These are phyloP conservation scores for Gobiocypris rarus DNA, from an alignment of 2,113 vertebrate species.

Conservation along the genomic window DNA sequence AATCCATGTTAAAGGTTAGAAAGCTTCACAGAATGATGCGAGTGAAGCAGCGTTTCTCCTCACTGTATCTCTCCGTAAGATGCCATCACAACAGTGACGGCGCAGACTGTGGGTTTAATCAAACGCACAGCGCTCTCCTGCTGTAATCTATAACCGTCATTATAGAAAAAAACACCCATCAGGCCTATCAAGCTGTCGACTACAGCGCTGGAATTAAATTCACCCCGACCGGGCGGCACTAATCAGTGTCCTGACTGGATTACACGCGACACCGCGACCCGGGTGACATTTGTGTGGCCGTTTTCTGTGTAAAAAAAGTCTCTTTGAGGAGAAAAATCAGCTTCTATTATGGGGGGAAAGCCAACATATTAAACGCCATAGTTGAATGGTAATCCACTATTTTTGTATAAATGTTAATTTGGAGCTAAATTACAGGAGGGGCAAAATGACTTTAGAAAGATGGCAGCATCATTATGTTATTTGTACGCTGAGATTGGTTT, in stretches of 20 bases:
- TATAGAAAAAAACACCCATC: slow-evolving; percentile 39
- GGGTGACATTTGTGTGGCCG: slow-evolving; percentile 27
- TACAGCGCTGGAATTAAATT: slow-evolving; percentile 50
- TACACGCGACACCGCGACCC: slow-evolving; percentile 37
- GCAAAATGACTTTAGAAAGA: not conserved
- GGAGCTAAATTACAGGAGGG: too few relatives aligned
- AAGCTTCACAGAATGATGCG: not conserved
- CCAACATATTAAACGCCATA: not conserved
- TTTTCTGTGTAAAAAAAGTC: slow-evolving; percentile 45
- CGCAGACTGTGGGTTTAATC: slow-evolving; percentile 42
- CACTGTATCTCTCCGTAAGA: not conserved
- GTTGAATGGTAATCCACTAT: not conserved
- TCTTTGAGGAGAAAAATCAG: slow-evolving; percentile 23
- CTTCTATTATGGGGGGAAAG: not conserved
- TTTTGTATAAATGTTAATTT: not conserved
- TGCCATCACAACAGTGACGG: not conserved
- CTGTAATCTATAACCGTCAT: slow-evolving; percentile 49
- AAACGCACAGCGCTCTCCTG: slow-evolving; percentile 25
- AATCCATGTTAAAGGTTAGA: not conserved
- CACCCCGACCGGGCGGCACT: slow-evolving; percentile 46
- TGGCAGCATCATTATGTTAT: not conserved
- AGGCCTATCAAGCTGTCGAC: slow-evolving; percentile 45
- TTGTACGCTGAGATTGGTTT: not conserved
- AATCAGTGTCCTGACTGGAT: slow-evolving; percentile 49
- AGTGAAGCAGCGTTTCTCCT: not conserved